Percentiles rank a stretch among this genome's conserved stretches.
phyloP scores from a whole-genome alignment of 2,113 vertebrate genomes.

The Nothobranchius furzeri region DNA sequence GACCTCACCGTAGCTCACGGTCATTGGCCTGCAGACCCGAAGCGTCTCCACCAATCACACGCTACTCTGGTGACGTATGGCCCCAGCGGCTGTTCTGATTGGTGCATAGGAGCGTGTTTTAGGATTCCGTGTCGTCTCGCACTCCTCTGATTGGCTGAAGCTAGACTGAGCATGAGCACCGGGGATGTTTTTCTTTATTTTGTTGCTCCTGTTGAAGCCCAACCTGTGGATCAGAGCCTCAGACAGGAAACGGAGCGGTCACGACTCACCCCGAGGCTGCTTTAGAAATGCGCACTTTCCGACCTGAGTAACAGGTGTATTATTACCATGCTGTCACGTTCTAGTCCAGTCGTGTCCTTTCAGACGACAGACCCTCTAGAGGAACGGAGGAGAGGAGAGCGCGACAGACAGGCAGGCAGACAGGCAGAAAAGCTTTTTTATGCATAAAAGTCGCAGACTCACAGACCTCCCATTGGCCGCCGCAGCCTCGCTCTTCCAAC shows the following conservation, averaged over 20 bases:
- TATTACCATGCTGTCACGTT: not conserved
- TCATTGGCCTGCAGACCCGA: constrained; percentile 76
- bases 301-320: not conserved
- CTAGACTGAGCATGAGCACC: constrained; percentile 18
- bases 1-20: constrained; percentile 74
- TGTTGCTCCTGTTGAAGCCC: constrained; percentile 46
- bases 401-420: not conserved
- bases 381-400: not conserved
- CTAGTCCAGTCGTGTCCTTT: too few species aligned
- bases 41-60: constrained; percentile 68
- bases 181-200: constrained; percentile 55
- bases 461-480: constrained; percentile 74
- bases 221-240: constrained; percentile 52
- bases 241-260: not conserved
- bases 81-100: constrained; percentile 38
- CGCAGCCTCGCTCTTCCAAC: constrained; percentile 79
- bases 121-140: not conserved
- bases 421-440: constrained; percentile 22
- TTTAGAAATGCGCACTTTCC: not conserved
- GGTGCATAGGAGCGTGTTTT: constrained; percentile 62
- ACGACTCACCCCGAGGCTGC: not conserved
- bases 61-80: constrained; percentile 71
- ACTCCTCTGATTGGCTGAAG: constrained; percentile 65
- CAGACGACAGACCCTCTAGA: constrained; percentile 1
- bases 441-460: constrained; percentile 48